Evolutionary conservation across 2,888 invertebrate species (phyloP).

Genomic region (Allophyes oxyacanthae): DNA sequence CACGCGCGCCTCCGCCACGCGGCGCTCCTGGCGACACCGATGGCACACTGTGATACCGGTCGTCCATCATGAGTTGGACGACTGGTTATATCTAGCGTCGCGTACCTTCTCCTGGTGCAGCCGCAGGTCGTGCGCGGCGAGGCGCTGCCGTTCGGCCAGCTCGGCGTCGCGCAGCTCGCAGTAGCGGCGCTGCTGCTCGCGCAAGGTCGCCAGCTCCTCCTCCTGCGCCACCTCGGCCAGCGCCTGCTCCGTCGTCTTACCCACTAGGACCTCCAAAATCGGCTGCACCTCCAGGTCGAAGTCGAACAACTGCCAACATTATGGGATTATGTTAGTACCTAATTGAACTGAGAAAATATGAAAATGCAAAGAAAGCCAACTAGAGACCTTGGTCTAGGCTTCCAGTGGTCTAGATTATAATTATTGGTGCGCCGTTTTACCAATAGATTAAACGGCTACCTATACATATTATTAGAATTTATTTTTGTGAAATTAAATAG

Average conservation of each 20-base stretch:
- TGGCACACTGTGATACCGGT: background rate
- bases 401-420: too few species aligned
- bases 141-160: slow-evolving; percentile 93
- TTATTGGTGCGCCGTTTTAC: too few species aligned
- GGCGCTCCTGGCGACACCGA: slow-evolving; percentile 87
- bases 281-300: slow-evolving; percentile 97
- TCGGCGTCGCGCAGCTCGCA: slow-evolving; percentile 93
- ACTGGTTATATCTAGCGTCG: too few species aligned
- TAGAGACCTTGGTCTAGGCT: too few species aligned
- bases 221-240: slow-evolving; percentile 97
- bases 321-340: background rate
- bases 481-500: too few species aligned
- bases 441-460: too few species aligned
- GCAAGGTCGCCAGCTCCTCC: slow-evolving; percentile 95
- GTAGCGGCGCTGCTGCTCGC: slow-evolving; percentile 93
- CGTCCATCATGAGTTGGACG: background rate
- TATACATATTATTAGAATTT: too few species aligned
- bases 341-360: too few species aligned
- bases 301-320: slow-evolving; percentile 92
- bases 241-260: slow-evolving; percentile 96
- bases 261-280: slow-evolving; percentile 96
- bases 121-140: slow-evolving; percentile 94
- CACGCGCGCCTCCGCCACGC: slow-evolving; percentile 92
- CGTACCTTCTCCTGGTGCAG: slow-evolving; percentile 91
- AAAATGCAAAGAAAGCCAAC: too few species aligned